Evolutionary conservation across 2,113 vertebrate genomes (phyloP).

Genomic region (Elaphurus davidianus): DNA sequence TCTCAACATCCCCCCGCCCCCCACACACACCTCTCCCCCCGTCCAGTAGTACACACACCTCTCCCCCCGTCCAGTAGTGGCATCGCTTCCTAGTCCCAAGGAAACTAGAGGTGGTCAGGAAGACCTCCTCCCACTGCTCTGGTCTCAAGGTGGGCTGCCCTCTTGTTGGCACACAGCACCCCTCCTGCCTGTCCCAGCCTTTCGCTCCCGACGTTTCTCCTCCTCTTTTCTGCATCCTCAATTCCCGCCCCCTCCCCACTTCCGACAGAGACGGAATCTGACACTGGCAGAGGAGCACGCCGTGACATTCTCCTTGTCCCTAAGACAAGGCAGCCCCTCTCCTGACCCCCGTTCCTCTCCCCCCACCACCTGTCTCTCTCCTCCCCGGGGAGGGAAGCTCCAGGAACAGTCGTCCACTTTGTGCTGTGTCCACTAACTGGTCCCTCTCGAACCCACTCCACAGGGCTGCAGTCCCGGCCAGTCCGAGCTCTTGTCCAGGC

Average conservation of each 20-base stretch:
- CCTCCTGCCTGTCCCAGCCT: neutral
- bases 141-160: accelerated
- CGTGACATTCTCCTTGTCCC: neutral
- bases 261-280: too few relatives aligned
- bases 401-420: accelerated
- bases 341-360: neutral
- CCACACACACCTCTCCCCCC: neutral
- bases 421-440: accelerated
- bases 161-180: neutral
- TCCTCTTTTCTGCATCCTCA: neutral
- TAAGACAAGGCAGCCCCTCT: neutral
- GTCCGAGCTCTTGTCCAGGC: neutral
- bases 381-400: neutral
- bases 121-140: neutral
- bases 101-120: neutral
- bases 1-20: neutral
- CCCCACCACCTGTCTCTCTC: accelerated
- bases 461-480: accelerated
- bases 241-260: neutral
- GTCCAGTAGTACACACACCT: too few relatives aligned
- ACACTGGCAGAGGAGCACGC: neutral
- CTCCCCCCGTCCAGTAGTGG: neutral
- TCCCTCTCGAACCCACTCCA: accelerated
- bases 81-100: neutral
- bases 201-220: accelerated